Conservation (phyloP, 2,888 invertebrate species). For the Hirudinaria manillensis region DNA sequence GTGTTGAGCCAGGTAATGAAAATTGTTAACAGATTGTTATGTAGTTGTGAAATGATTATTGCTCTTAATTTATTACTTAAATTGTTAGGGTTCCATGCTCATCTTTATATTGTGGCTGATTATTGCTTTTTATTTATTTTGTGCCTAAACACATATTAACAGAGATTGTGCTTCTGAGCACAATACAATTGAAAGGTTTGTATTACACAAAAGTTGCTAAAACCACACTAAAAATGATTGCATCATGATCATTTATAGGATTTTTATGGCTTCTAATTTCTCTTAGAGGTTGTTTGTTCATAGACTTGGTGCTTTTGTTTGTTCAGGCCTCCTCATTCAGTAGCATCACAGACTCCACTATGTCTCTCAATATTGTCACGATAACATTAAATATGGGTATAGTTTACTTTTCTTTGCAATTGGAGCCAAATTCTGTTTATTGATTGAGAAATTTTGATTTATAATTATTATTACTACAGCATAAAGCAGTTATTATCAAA, state of each 20-base stretch:
- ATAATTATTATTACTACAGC: not conserved
- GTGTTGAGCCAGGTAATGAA: conserved; percentile 58
- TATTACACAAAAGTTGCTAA: no score
- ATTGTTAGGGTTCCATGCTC: not conserved
- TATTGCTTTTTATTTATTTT: no score
- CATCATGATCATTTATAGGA: no score
- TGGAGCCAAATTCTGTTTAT: not conserved
- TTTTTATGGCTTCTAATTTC: not conserved
- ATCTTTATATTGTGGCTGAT: no score
- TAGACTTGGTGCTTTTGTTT: not conserved
- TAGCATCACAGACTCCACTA: conserved; percentile 95
- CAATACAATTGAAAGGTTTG: no score
- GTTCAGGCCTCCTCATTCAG: conserved; percentile 88
- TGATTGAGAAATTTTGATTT: not conserved
- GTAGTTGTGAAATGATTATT: not conserved
- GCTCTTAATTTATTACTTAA: not conserved
- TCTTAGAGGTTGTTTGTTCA: not conserved
- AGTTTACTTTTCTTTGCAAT: conserved; percentile 36
- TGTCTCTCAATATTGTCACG: conserved; percentile 97
- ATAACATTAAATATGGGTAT: conserved; percentile 83
- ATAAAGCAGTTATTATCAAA: not conserved
- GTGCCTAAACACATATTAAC: no score
- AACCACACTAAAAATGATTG: no score
- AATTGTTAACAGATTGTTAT: conserved; percentile 17
- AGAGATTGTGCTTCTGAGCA: no score